A percentile compares a stretch with the other conserved stretches of the same genome.
These are phyloP conservation scores for Drosophila prosaltans DNA, from an alignment of 1,140 invertebrate species.

Conservation along the genomic window DNA sequence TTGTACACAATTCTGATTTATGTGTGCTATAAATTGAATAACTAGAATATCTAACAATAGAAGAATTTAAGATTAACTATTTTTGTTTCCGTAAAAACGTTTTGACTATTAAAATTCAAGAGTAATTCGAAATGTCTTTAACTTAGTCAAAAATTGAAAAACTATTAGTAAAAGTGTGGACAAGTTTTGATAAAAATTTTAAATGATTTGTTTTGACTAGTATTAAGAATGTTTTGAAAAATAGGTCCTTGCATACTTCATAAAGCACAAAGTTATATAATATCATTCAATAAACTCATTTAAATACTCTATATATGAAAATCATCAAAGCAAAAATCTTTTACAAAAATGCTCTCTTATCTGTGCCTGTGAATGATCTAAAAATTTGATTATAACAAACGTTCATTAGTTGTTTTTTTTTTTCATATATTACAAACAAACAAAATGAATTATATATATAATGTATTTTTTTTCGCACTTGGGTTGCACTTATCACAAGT, in stretches of 20 bases:
- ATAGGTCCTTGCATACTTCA: too few relatives aligned
- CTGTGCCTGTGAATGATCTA: neutral
- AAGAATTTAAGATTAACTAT: too few relatives aligned
- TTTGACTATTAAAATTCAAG: neutral
- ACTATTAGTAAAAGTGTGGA: too few relatives aligned
- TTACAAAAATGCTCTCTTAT: neutral
- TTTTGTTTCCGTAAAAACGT: too few relatives aligned
- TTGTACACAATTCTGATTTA: neutral
- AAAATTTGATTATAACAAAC: neutral
- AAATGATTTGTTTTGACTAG: too few relatives aligned
- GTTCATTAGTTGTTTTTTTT: neutral
- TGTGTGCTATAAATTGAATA: neutral
- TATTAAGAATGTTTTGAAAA: too few relatives aligned
- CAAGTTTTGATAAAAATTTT: too few relatives aligned
- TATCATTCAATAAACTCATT: too few relatives aligned
- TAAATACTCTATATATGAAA: too few relatives aligned
- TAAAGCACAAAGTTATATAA: too few relatives aligned
- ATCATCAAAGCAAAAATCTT: neutral
- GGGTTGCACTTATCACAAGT: conserved; percentile 57
- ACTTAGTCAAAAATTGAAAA: neutral
- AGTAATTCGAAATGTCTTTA: neutral
- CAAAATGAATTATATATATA: conserved; percentile 34
- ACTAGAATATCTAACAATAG: neutral
- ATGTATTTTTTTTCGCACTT: conserved; percentile 58
- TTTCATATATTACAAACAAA: conserved; percentile 15